Conservation (phyloP, 2,797 vertebrate genomes). For the Parambassis ranga region DNA sequence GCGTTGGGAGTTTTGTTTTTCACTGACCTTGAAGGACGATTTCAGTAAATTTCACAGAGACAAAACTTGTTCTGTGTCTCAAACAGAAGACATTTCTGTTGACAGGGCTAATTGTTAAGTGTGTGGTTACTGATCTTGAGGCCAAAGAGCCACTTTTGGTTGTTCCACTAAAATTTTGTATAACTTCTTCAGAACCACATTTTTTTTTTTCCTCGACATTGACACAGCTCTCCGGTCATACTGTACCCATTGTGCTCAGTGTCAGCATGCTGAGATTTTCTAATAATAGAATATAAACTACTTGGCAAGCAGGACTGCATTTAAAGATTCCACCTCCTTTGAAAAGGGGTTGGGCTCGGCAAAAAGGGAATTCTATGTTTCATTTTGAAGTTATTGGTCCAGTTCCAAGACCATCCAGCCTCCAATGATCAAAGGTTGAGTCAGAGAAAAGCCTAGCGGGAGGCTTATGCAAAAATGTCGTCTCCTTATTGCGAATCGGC, state of each 20-base stretch:
- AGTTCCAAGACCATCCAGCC: constrained; percentile 78
- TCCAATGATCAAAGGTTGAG: constrained; percentile 83
- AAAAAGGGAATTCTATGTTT: constrained; percentile 78
- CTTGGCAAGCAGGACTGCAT: constrained; percentile 65
- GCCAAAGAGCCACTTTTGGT: constrained; percentile 73
- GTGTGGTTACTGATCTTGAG: constrained; percentile 80
- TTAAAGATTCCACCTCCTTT: constrained; percentile 75
- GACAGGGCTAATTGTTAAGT: constrained; percentile 81
- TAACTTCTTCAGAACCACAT: constrained; percentile 67
- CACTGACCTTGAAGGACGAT: constrained; percentile 60
- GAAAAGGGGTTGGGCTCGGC: constrained; percentile 59
- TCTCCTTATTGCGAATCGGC: constrained; percentile 68
- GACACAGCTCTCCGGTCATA: constrained; percentile 58
- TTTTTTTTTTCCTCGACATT: constrained; percentile 39
- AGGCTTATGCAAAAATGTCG: constrained; percentile 78
- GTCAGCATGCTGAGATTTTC: constrained; percentile 51
- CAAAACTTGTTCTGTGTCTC: constrained; percentile 71
- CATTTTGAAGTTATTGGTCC: constrained; percentile 82
- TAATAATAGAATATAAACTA: constrained; percentile 75
- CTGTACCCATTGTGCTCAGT: constrained; percentile 64
- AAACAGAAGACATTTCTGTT: constrained; percentile 74
- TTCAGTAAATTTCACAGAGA: constrained; percentile 70
- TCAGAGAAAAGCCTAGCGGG: constrained; percentile 76
- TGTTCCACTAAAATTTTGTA: constrained; percentile 66
- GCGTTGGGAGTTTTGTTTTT: constrained; percentile 64